phyloP scores from a whole-genome alignment of 2,888 invertebrate genomes.

The Rhaphigaster nebulosa region DNA sequence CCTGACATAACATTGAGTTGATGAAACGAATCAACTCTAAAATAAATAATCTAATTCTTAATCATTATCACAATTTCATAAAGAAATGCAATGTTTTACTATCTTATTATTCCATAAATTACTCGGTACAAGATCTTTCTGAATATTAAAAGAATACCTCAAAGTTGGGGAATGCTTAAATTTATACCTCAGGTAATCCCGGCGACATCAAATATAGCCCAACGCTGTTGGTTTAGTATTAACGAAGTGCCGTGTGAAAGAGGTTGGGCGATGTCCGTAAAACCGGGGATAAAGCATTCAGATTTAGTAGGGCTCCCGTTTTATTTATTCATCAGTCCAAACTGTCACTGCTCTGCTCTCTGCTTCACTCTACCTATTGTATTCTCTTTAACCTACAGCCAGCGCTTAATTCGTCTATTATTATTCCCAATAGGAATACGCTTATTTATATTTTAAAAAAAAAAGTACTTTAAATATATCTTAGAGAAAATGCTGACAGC shows the following conservation, averaged over 20 bases:
- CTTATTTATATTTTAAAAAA: not conserved
- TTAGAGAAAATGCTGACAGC: not conserved
- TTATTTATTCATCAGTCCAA: constrained; percentile 46
- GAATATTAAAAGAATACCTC: not conserved
- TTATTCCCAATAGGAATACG: not conserved
- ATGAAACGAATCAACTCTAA: no score
- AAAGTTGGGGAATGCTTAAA: not conserved
- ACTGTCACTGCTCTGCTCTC: not conserved
- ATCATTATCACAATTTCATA: no score
- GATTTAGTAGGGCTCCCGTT: constrained; percentile 39
- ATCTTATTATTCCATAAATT: no score
- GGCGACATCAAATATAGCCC: not conserved
- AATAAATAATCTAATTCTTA: no score
- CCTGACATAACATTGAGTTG: no score
- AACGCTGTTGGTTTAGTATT: not conserved
- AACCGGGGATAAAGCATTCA: constrained; percentile 45
- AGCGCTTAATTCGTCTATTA: not conserved
- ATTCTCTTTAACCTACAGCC: not conserved
- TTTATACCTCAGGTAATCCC: not conserved
- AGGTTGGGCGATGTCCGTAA: constrained; percentile 5
- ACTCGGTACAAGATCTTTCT: not conserved
- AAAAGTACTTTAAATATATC: not conserved
- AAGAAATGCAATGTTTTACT: no score
- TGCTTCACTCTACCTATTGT: not conserved
- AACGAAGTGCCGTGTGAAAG: constrained; percentile 9